A percentile compares a stretch with the other conserved stretches of the same genome.
These are phyloP conservation scores for Catharus minimus DNA, from an alignment of 2,113 vertebrate genomes.

Conservation along the genomic window DNA sequence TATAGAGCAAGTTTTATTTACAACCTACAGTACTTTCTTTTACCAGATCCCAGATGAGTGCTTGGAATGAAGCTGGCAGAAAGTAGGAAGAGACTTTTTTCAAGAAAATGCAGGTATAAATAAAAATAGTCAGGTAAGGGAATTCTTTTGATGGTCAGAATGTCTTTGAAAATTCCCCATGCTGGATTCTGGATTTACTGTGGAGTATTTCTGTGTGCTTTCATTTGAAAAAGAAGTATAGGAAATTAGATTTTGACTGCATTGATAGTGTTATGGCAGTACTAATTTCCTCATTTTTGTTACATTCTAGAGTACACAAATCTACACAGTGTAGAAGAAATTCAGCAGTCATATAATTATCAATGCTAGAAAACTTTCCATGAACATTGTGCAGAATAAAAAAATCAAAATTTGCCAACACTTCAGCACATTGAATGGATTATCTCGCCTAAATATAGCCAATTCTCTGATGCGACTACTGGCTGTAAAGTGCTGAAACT, in stretches of 20 bases:
- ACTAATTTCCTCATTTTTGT: neutral
- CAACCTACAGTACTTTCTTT: neutral
- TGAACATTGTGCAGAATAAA: neutral
- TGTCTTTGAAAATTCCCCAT: neutral
- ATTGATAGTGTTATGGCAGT: neutral
- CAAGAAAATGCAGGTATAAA: neutral
- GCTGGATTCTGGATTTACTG: neutral
- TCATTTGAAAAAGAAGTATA: neutral
- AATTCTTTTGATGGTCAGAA: neutral
- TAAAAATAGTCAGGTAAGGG: neutral
- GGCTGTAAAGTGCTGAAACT: neutral
- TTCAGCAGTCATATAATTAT: neutral
- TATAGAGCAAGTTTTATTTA: neutral
- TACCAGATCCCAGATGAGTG: neutral
- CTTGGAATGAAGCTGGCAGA: neutral
- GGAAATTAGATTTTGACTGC: neutral
- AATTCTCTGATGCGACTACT: neutral
- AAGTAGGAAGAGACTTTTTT: neutral
- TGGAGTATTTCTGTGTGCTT: neutral
- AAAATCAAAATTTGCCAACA: neutral
- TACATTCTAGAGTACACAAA: neutral
- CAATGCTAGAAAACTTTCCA: neutral
- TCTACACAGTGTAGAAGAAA: neutral
- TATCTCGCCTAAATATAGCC: neutral
- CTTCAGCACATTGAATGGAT: neutral